Base-by-base conservation (phyloP, 1,140 invertebrate genomes). In the Harlomillsia oculata region DNA sequence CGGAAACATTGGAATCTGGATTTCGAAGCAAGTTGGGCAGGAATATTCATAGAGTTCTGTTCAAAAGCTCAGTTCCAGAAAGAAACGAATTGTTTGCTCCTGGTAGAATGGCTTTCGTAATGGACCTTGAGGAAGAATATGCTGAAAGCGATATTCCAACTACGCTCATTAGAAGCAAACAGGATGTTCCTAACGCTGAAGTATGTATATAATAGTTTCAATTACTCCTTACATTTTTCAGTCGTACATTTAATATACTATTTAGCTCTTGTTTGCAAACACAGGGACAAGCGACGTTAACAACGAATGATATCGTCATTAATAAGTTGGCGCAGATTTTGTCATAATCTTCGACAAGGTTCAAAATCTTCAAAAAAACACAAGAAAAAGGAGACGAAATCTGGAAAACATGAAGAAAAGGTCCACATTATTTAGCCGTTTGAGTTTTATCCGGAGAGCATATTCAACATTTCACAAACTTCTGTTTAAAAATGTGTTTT, bases 251-350 rank as follows among this genome's bases (percentile, higher is more conserved):
- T 14, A 18, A 21, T 40, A 16, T 8, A 8, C 14, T 29, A 16
- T 54, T 49, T n/a, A 34, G 46, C 16, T 53, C 28, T 34, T 9
- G 44, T 46, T 48, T 53, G 25, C 26, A 58, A 61, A 44, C 50
- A 23, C 78, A 90, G 77, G 71, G 83, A 65, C 77, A 83, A 25
- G 82, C 88, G 1, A 87, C 89, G 0, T 71, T 93, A 9, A 91
- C 87, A 5, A 95, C 90, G 14, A 95, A 97, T 70, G 92, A 97
- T 65, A 94, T 81, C 58, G 90, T 97, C 0, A 90, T 99, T 48
- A 95, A 97, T 69, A 99, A 99, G 72, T 70, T 99, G 6, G 90
- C 92, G 0, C 93, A 99, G 72, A 97, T 99, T 69, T 75, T 99
- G 28, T 92, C 90, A 0, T 97, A 99, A n/a, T 66, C 72, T 99